These are phyloP conservation scores for Pelusios castaneus DNA, from an alignment of 2,113 vertebrate genomes.

Conservation along the genomic window DNA sequence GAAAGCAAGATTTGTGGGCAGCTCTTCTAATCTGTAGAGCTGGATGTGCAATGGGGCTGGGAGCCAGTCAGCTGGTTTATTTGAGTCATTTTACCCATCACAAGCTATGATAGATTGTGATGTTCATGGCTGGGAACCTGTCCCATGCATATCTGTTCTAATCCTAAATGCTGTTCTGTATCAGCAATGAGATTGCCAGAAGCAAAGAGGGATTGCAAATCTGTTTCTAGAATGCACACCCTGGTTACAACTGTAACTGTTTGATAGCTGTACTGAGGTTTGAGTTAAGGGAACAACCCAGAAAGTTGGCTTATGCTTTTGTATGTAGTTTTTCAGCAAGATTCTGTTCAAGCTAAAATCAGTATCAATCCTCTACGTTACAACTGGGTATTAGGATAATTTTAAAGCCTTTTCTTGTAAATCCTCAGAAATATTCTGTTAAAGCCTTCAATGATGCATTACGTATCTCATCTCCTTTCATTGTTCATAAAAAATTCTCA, in stretches of 20 bases:
- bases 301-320: not conserved
- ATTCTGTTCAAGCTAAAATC: slow-evolving; percentile 42
- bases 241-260: not conserved
- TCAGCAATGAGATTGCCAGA: slow-evolving; percentile 2
- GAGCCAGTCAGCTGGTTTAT: no score
- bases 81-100: slow-evolving; percentile 22
- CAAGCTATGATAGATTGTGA: not conserved
- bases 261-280: not conserved
- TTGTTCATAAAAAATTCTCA: slow-evolving; percentile 33
- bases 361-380: slow-evolving; percentile 10
- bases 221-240: slow-evolving; percentile 32
- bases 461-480: slow-evolving; percentile 34
- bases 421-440: slow-evolving; percentile 53
- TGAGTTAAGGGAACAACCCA: not conserved
- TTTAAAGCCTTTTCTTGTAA: slow-evolving; percentile 39
- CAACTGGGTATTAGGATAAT: not conserved
- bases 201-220: slow-evolving; percentile 26
- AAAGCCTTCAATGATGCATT: slow-evolving; percentile 24
- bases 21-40: no score
- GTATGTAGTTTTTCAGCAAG: not conserved
- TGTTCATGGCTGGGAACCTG: slow-evolving; percentile 16
- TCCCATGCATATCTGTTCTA: slow-evolving; percentile 47
- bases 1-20: no score
- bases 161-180: not conserved
- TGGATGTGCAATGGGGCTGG: no score